phyloP scores from a whole-genome alignment of 1,140 invertebrate genomes.

The Proales similis region DNA sequence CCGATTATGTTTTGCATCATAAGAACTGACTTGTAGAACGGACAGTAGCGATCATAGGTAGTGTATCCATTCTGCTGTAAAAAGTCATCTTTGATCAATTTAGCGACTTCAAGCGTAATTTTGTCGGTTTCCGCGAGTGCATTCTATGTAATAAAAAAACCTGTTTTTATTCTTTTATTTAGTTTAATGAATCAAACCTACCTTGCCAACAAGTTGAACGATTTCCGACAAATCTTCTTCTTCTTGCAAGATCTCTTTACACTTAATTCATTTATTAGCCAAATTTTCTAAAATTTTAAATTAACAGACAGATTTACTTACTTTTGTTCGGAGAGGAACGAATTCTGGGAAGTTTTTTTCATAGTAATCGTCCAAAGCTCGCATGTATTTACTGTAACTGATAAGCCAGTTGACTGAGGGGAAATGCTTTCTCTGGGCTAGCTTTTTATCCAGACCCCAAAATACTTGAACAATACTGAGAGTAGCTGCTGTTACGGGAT shows the following conservation, averaged over 20 bases:
- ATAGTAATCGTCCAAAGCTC: slow-evolving; percentile 96
- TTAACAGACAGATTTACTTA: slow-evolving; percentile 17
- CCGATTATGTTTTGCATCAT: slow-evolving; percentile 98
- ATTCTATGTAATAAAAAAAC: slow-evolving; percentile 55
- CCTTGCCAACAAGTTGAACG: slow-evolving; percentile 96
- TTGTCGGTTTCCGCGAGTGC: slow-evolving; percentile 97
- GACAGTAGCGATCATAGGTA: slow-evolving; percentile 88
- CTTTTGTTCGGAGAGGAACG: slow-evolving; percentile 66
- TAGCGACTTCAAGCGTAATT: slow-evolving; percentile 96
- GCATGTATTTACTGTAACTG: slow-evolving; percentile 97
- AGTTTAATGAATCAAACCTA: slow-evolving; percentile 40
- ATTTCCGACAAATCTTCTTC: slow-evolving; percentile 99
- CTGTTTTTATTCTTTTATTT: background rate
- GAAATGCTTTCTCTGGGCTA: slow-evolving; percentile 98
- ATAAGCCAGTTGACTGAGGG: slow-evolving; percentile 99
- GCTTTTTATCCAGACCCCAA: slow-evolving; percentile 98
- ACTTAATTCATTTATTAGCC: slow-evolving; percentile 40
- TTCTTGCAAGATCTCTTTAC: slow-evolving; percentile 69
- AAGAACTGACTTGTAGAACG: slow-evolving; percentile 98
- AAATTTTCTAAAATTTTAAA: background rate
- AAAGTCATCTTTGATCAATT: slow-evolving; percentile 97
- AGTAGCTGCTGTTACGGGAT: slow-evolving; percentile 97
- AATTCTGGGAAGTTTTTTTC: slow-evolving; percentile 98
- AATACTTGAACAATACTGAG: slow-evolving; percentile 99
- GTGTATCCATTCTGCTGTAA: slow-evolving; percentile 88